A percentile compares a stretch with the other conserved stretches of the same genome.
Conservation (phyloP, 1,140 invertebrate species). For the Proales similis region DNA sequence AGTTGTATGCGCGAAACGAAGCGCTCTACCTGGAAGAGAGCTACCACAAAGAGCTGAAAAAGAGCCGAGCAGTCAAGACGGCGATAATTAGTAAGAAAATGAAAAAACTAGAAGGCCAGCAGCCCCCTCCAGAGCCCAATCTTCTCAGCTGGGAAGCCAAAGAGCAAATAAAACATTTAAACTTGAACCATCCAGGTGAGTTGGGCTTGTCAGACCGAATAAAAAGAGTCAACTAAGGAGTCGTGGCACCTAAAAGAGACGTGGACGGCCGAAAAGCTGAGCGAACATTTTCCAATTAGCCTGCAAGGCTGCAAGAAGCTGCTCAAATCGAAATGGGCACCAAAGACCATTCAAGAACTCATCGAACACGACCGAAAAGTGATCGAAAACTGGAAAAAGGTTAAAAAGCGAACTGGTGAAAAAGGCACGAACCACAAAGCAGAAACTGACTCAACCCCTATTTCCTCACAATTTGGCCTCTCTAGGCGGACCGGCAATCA, state of each 20-base stretch:
- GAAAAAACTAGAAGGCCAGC: background rate
- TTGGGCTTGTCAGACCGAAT: background rate
- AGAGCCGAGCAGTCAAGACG: background rate
- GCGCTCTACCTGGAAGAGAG: constrained; percentile 14
- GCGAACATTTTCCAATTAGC: constrained; percentile 70
- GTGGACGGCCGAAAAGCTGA: constrained; percentile 65
- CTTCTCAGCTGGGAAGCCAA: constrained; percentile 75
- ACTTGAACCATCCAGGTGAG: constrained; percentile 61
- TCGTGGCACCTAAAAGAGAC: constrained; percentile 10
- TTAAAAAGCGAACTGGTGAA: constrained; percentile 38
- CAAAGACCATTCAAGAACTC: constrained; percentile 40
- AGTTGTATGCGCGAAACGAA: constrained; percentile 9
- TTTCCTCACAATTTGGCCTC: background rate
- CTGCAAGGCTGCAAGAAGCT: constrained; percentile 49
- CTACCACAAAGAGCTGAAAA: constrained; percentile 16
- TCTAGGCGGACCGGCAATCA: constrained; percentile 35
- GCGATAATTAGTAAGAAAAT: constrained; percentile 23
- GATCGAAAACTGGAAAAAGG: constrained; percentile 41
- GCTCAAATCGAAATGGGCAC: constrained; percentile 41
- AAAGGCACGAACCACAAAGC: background rate
- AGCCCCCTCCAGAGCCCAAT: constrained; percentile 60
- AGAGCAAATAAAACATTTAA: constrained; percentile 67
- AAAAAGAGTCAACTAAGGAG: background rate
- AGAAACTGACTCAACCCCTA: background rate
- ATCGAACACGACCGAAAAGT: constrained; percentile 42